These are phyloP conservation scores for Glaucomys volans DNA, from an alignment of 2,113 vertebrate species.

Conservation along the genomic window DNA sequence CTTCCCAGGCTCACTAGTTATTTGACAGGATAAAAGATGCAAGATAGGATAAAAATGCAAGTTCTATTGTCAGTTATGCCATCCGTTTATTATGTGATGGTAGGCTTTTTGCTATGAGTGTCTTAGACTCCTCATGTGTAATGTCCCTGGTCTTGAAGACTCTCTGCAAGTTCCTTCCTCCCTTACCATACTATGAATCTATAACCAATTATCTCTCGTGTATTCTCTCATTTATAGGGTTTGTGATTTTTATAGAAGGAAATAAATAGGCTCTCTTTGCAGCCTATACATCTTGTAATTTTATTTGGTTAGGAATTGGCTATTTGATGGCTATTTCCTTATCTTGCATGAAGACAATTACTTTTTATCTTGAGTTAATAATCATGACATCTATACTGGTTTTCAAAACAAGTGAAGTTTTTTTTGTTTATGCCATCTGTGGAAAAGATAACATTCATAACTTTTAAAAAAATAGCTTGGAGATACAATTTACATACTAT, in stretches of 20 bases:
- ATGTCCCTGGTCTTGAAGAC: background rate
- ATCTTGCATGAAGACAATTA: background rate
- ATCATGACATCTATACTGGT: background rate
- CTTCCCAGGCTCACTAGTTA: background rate
- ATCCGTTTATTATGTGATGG: background rate
- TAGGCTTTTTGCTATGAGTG: background rate
- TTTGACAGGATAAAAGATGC: background rate
- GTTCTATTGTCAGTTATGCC: background rate
- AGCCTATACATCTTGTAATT: background rate
- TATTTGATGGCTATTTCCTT: background rate
- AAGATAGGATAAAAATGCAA: background rate
- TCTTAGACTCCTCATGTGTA: background rate
- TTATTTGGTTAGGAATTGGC: background rate
- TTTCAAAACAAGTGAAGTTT: background rate
- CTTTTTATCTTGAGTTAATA: conserved; percentile 11
- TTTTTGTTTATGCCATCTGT: background rate
- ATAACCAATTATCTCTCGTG: background rate
- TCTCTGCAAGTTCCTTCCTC: background rate
- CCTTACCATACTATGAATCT: background rate
- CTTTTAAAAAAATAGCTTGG: background rate
- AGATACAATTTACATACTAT: background rate
- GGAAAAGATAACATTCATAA: background rate
- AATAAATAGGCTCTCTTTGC: background rate
- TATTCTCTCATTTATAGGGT: background rate
- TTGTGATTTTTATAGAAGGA: background rate